Base-by-base conservation (phyloP, 1,140 invertebrate species). In the Plectus sambesii region DNA sequence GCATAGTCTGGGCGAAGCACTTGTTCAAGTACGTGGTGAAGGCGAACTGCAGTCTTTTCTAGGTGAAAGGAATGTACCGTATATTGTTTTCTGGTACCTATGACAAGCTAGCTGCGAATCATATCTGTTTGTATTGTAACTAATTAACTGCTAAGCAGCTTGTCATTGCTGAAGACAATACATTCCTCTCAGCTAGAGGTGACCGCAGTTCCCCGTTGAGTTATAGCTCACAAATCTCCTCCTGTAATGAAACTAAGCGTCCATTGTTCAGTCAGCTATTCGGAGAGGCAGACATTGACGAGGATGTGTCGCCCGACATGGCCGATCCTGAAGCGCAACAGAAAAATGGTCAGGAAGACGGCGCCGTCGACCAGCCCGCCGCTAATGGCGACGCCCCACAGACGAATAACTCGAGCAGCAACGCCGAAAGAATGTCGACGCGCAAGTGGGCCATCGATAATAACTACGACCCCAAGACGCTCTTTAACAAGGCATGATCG, bases 1-100 rank as follows among this genome's bases (percentile, higher is more conserved):
- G 94, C 69, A 90, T 99, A 61, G 88, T 98, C 2, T 99, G 94
- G 94, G 84, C 89, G 0, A 99, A 99, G 71, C 88, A 94, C 78
- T 76, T 99, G 12, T 98, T 97, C 69, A 97, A 96, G 84, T 87
- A 75, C 78, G 79, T 74, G 25, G n/a, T n/a, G n/a, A n/a, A n/a
- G n/a, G n/a, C n/a, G n/a, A n/a, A n/a, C n/a, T n/a, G n/a, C n/a
- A n/a, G n/a, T n/a, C n/a, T n/a, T n/a, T n/a, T n/a, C n/a, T n/a
- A n/a, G n/a, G n/a, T n/a, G n/a, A n/a, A n/a, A n/a, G n/a, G n/a
- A n/a, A n/a, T n/a, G n/a, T n/a, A n/a, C n/a, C n/a, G n/a, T n/a
- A n/a, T n/a, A n/a, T n/a, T n/a, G n/a, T n/a, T n/a, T n/a, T n/a
- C n/a, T n/a, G n/a, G n/a, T n/a, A n/a, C n/a, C n/a, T n/a, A n/a